Base-by-base conservation (phyloP, 2,113 vertebrate species). In the Vicugna pacos region DNA sequence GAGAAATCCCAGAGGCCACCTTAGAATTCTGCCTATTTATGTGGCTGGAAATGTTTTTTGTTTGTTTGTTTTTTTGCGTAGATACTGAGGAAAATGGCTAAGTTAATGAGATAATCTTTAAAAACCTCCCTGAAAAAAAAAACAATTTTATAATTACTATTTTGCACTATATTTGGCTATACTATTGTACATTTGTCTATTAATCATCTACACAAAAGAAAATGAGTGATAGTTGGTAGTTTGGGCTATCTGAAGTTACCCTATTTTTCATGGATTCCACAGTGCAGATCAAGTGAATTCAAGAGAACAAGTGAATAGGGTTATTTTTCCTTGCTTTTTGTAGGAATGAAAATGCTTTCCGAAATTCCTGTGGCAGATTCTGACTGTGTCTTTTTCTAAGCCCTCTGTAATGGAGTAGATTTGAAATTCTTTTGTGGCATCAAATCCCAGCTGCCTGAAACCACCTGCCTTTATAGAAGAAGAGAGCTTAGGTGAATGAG, bases 401-500 rank as follows among this genome's bases (percentile, higher is more conserved):
- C 54, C 16, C 20, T 92, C 81, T 91, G 86, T 64, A 89, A 38
- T 48, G 60, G 54, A 96, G 48, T 56, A 56, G 56, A 96, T 97
- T 97, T 94, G 35, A 89, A 94, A 97, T 94, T 97, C 95, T 96
- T 96, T 96, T 97, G 87, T 97, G 83, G 2, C 35, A 54, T 91
- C 77, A 62, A 93, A 93, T 95, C 52, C 89, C 73, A 95, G 94
- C 62, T 96, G 67, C 52, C 52, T 94, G 93, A 95, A 97, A 42
- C 35, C 86, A 92, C 69, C 79, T 94, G 89, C 24, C n/a, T 73
- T 94, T 89, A 60, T 32, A 89, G 42, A 93, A 69, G 16, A 88
- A 69, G 84, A 84, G 75, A 89, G n/a, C 28, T 86, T 60, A 80
- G 30, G 38, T 50, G 42, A 97, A 96, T 84, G 56, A 6, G 12